Evolutionary conservation across 2,797 vertebrate genomes (phyloP).

Genomic region (Sardinella longiceps): DNA sequence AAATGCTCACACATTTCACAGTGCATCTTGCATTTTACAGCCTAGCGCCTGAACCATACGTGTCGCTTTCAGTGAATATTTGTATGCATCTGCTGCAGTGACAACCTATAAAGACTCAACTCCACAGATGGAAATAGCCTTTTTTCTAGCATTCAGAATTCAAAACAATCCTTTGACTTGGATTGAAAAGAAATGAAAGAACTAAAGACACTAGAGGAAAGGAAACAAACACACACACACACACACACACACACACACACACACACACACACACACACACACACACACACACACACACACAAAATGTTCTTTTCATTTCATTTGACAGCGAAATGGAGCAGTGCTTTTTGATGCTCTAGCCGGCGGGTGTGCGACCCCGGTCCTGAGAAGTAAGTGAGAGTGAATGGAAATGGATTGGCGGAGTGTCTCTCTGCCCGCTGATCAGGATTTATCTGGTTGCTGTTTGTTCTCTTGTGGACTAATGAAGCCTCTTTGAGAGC

Average conservation of each 20-base stretch:
- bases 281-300: neutral
- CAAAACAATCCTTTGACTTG: conserved; percentile 43
- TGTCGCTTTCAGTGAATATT: neutral
- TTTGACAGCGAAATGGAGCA: conserved; percentile 49
- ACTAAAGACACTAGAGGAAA: conserved; percentile 27
- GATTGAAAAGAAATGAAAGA: conserved; percentile 41
- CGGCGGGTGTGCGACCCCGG: conserved; percentile 22
- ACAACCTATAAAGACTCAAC: neutral
- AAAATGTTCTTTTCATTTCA: conserved; percentile 46
- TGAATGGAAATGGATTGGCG: conserved; percentile 65
- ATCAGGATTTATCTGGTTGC: conserved; percentile 73
- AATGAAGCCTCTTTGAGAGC: conserved; percentile 73
- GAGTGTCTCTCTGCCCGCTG: conserved; percentile 66
- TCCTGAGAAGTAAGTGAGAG: neutral
- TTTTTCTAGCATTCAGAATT: conserved; percentile 36
- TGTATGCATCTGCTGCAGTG: neutral
- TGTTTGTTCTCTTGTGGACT: conserved; percentile 67
- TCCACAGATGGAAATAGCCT: conserved; percentile 1
- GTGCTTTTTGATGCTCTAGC: conserved; percentile 37
- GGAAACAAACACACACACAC: neutral
- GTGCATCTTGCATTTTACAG: neutral
- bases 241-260: conserved; percentile 4
- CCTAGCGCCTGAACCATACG: neutral
- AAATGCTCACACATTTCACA: neutral
- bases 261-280: conserved; percentile 7